Evolutionary conservation across 2,113 vertebrate species (phyloP).

Genomic region (Salvator merianae): DNA sequence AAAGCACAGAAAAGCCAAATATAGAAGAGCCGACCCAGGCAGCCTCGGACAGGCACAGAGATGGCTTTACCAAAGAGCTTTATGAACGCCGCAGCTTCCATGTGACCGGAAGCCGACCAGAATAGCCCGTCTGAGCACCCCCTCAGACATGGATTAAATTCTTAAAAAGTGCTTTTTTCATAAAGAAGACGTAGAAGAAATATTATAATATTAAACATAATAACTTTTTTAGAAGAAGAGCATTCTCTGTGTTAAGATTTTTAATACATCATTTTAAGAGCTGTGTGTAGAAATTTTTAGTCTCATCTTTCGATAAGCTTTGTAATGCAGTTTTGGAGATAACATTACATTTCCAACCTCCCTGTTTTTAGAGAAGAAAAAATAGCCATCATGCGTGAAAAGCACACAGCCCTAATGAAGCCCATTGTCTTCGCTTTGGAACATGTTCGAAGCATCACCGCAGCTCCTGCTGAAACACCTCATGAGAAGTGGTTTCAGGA

Average conservation of each 20-base stretch:
- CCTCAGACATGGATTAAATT: too few relatives aligned
- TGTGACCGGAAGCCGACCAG: too few relatives aligned
- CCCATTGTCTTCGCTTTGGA: slow-evolving; percentile 97
- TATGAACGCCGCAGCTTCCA: too few relatives aligned
- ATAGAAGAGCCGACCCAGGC: too few relatives aligned
- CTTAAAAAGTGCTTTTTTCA: background rate
- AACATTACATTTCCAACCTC: background rate
- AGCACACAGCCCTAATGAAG: slow-evolving; percentile 96
- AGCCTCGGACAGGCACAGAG: too few relatives aligned
- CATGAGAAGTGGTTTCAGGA: slow-evolving; percentile 99
- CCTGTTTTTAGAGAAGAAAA: slow-evolving; percentile 88
- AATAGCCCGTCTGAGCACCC: too few relatives aligned
- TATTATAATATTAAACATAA: background rate
- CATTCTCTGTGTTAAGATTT: background rate
- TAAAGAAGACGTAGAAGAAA: background rate
- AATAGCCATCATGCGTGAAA: slow-evolving; percentile 96
- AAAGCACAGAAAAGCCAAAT: too few relatives aligned
- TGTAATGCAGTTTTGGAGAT: background rate
- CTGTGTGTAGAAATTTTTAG: background rate
- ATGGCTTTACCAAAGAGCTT: too few relatives aligned
- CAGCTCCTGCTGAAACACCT: slow-evolving; percentile 90
- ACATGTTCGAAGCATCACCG: slow-evolving; percentile 93
- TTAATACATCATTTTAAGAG: background rate
- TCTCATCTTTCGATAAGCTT: background rate
- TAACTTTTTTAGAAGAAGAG: background rate